Conservation (phyloP, 2,113 vertebrate species). For the Protobothrops flavoviridis region DNA sequence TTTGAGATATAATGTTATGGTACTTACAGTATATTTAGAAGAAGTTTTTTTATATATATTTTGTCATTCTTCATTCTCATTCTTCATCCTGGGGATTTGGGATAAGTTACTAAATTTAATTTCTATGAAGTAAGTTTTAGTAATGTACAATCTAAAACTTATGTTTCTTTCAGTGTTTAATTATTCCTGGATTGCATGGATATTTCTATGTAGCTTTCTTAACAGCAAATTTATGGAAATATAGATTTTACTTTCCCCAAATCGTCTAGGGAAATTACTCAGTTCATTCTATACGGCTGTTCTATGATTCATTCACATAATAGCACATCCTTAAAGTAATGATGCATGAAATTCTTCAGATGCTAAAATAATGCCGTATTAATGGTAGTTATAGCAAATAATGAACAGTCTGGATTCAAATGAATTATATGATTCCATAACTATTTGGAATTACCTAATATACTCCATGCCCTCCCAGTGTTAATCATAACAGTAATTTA, state of each 20-base stretch:
- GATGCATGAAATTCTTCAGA: not conserved
- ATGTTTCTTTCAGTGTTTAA: not conserved
- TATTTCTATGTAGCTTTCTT: not conserved
- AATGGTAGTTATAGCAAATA: not conserved
- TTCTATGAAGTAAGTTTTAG: not conserved
- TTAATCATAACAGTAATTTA: not conserved
- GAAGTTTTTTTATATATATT: not conserved
- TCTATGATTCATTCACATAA: not conserved
- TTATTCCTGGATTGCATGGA: not conserved
- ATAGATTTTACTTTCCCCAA: not conserved
- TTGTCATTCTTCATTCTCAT: not conserved
- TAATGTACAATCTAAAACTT: not conserved
- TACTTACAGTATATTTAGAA: not conserved
- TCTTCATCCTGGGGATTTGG: not conserved
- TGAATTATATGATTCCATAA: not conserved
- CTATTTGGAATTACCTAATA: not conserved
- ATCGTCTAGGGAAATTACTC: not conserved
- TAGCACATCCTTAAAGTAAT: not conserved
- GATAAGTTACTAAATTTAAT: not conserved
- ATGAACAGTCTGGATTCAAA: not conserved
- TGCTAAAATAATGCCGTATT: not conserved
- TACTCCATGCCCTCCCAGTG: not conserved
- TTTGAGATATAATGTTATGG: not conserved
- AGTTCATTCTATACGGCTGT: not conserved
- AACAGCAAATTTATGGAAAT: not conserved